These are phyloP conservation scores for Rhinatrema bivittatum DNA, from an alignment of 2,797 vertebrate genomes.

Conservation along the genomic window DNA sequence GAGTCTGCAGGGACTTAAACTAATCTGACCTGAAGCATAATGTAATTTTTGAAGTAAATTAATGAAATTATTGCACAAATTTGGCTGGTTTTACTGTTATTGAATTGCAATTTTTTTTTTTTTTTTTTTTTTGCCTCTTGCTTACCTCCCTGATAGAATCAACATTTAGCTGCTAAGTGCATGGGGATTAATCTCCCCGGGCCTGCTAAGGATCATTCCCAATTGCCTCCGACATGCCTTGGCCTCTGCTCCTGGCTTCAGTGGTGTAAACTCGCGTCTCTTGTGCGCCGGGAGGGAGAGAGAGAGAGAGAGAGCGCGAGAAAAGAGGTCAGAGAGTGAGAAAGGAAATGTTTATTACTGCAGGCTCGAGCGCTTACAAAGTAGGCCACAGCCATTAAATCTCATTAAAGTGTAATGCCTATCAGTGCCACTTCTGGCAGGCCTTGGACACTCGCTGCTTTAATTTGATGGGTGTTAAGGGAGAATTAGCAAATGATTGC, in stretches of 20 bases:
- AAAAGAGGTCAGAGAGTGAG: conserved; percentile 35
- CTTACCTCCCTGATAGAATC: conserved; percentile 20
- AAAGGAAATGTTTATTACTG: conserved; percentile 58
- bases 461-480: conserved; percentile 60
- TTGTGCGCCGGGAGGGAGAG: background rate
- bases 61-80: conserved; percentile 21
- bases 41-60: conserved; percentile 16
- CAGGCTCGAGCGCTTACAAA: conserved; percentile 44
- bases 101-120: conserved; percentile 7
- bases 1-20: background rate
- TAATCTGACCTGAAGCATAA: conserved; percentile 13
- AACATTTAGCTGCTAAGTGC: conserved; percentile 22
- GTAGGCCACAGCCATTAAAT: conserved; percentile 63
- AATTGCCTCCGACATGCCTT: conserved; percentile 50
- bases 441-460: conserved; percentile 48
- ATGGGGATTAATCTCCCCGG: conserved; percentile 25
- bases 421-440: conserved; percentile 47
- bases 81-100: background rate
- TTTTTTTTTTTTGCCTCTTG: background rate
- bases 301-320: background rate
- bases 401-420: conserved; percentile 71
- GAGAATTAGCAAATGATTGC: conserved; percentile 52
- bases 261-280: conserved; percentile 29
- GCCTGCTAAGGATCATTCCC: conserved; percentile 43
- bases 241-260: conserved; percentile 29